Evolutionary conservation across 2,888 invertebrate genomes (phyloP).

Genomic region (Neoscelio sp.): DNA sequence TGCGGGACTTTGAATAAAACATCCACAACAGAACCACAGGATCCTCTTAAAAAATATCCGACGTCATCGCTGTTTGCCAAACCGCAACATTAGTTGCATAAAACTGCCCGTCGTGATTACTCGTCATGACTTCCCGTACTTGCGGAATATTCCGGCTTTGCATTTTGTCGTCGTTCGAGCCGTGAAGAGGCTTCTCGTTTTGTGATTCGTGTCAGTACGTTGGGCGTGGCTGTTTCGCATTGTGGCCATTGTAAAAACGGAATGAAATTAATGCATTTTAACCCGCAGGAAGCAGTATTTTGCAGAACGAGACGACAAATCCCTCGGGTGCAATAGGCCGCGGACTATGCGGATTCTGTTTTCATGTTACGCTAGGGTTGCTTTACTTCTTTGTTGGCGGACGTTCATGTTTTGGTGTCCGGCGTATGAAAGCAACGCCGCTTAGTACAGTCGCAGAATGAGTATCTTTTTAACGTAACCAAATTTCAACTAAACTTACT

Average conservation of each 20-base stretch:
- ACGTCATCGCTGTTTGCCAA: conserved; percentile 47
- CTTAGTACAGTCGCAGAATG: background rate
- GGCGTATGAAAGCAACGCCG: conserved; percentile 21
- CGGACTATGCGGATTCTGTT: conserved; percentile 44
- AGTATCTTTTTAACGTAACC: conserved; percentile 39
- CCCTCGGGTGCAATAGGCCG: no score
- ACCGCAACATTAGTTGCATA: conserved; percentile 18
- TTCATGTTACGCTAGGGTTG: conserved; percentile 1
- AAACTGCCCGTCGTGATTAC: conserved; percentile 6
- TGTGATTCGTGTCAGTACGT: conserved; percentile 31
- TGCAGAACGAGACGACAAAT: conserved; percentile 21
- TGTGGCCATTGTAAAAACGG: conserved; percentile 62
- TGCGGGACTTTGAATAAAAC: background rate
- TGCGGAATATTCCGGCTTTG: conserved; percentile 29
- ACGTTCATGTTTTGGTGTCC: conserved; percentile 9
- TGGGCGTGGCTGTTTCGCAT: conserved; percentile 68
- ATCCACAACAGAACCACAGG: background rate
- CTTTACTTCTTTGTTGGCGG: conserved; percentile 14
- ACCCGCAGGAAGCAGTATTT: conserved; percentile 67
- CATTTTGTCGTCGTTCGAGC: no score
- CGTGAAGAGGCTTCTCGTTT: no score
- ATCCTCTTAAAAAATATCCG: no score
- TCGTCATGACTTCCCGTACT: conserved; percentile 37
- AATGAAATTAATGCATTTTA: conserved; percentile 74
- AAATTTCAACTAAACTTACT: conserved; percentile 21